Evolutionary conservation across 1,140 invertebrate genomes (phyloP), one percentile per base, ranked within the genome.

Genomic region (Platyura marginata): DNA sequence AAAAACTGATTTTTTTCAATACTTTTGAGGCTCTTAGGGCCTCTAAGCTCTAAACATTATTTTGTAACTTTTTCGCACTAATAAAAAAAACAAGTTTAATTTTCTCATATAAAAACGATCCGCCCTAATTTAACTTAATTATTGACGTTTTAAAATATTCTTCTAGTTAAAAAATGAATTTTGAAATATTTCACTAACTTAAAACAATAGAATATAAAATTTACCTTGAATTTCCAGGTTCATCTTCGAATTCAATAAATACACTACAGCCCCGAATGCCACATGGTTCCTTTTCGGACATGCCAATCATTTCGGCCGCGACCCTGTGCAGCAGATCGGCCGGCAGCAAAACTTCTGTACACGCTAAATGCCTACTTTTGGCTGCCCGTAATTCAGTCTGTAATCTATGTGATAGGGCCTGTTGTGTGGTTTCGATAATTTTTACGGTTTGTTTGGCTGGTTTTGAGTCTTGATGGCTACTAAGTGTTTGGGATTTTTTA

Each of bases 241-340:
- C 71, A 3, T 72, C 75, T 53, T 80, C 77, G 46, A 83, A 81
- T 52, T 77, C 75, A 15, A 85, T 72, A 53, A 79, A 81, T 15
- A 85, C 63, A 0, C 77, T 79, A 48, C 79, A 81, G 18, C 81
- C 81, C 42, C 79, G 63, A 3, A 86, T 72, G 43, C 85, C 86
- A 55, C 83, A 89, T 16, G 85, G 85, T 60, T 90, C 86, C 22
- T 74, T 74, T 54, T 87, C 83, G 1, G 85, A 81, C 66, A 83
- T 75, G 10, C 71, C 69, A 34, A 87, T 65, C 19, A 84, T 76
- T 55, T 86, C 79, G 45, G 74, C 65, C 13, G 83, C 74, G 43
- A 87, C 79, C 50, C 78, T 66, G 23, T 72, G 70, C 23, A 85
- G 68, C 33, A 89, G 70, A 57, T 83, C 78, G 34, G 75, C 74